phyloP scores from a whole-genome alignment of 2,888 invertebrate species.

The Hydrotaea diabolus region DNA sequence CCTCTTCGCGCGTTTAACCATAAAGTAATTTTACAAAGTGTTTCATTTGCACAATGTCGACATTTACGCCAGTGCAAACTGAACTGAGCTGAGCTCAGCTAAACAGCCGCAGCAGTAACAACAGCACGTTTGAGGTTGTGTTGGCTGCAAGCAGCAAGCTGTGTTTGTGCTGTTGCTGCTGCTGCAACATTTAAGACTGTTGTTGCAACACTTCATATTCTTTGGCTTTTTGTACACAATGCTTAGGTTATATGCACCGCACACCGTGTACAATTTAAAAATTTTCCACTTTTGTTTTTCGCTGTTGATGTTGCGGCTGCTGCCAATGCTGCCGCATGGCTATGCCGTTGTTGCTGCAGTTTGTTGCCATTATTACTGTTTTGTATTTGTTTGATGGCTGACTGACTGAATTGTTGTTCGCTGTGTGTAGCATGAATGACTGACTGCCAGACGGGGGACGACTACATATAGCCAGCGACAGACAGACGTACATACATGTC shows the following conservation, averaged over 20 bases:
- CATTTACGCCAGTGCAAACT: conserved; percentile 52
- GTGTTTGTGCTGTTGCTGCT: neutral
- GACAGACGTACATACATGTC: conserved; percentile 27
- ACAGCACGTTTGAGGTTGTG: conserved; percentile 59
- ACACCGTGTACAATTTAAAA: conserved; percentile 1
- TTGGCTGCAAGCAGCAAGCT: conserved; percentile 50
- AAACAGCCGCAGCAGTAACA: conserved; percentile 52
- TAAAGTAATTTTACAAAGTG: conserved; percentile 65
- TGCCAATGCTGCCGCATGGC: conserved; percentile 13
- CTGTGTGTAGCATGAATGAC: neutral
- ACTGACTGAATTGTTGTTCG: conserved; percentile 57
- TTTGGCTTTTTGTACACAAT: conserved; percentile 24
- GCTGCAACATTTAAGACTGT: neutral
- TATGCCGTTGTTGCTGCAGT: conserved; percentile 30
- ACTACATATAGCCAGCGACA: neutral
- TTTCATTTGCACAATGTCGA: conserved; percentile 66
- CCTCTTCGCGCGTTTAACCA: conserved; percentile 54
- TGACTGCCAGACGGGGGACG: neutral
- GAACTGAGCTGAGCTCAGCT: conserved; percentile 18
- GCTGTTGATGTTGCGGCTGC: conserved; percentile 25
- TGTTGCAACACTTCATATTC: conserved; percentile 47
- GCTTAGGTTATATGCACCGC: neutral
- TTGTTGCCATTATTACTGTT: conserved; percentile 29
- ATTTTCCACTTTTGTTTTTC: conserved; percentile 50
- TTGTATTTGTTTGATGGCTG: conserved; percentile 67